phyloP scores from a whole-genome alignment of 2,797 vertebrate genomes.

The Novumbra hubbsi region DNA sequence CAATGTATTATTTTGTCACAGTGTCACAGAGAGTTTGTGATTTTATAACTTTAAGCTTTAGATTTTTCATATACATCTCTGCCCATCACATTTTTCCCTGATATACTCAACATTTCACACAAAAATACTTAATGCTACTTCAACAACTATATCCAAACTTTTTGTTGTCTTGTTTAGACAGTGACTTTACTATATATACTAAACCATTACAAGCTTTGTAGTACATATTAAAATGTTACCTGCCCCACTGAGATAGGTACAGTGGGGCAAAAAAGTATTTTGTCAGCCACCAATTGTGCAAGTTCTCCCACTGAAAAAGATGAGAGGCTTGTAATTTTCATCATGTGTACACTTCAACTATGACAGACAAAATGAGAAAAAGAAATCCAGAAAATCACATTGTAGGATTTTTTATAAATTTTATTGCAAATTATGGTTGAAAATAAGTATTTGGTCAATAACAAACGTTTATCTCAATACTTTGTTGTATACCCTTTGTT shows the following conservation, averaged over 20 bases:
- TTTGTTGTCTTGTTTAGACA: neutral
- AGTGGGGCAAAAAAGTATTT: too few species aligned
- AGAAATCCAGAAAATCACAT: too few species aligned
- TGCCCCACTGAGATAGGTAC: neutral
- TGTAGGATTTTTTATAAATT: too few species aligned
- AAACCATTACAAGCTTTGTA: neutral
- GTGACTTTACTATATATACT: neutral
- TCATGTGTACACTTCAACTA: too few species aligned
- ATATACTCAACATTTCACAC: neutral
- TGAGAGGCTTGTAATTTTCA: too few species aligned
- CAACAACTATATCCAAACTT: neutral
- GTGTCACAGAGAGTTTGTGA: neutral
- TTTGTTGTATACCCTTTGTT: too few species aligned
- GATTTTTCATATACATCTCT: neutral
- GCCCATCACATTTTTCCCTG: neutral
- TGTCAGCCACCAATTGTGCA: too few species aligned
- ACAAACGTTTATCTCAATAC: too few species aligned
- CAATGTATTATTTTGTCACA: neutral
- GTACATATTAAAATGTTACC: neutral
- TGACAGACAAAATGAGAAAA: too few species aligned
- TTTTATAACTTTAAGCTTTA: neutral
- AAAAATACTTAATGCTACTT: neutral
- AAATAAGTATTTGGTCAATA: too few species aligned
- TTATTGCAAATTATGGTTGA: too few species aligned
- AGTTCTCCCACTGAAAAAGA: too few species aligned